Base-by-base conservation (phyloP, 2,113 vertebrate genomes). In the Indicator indicator region DNA sequence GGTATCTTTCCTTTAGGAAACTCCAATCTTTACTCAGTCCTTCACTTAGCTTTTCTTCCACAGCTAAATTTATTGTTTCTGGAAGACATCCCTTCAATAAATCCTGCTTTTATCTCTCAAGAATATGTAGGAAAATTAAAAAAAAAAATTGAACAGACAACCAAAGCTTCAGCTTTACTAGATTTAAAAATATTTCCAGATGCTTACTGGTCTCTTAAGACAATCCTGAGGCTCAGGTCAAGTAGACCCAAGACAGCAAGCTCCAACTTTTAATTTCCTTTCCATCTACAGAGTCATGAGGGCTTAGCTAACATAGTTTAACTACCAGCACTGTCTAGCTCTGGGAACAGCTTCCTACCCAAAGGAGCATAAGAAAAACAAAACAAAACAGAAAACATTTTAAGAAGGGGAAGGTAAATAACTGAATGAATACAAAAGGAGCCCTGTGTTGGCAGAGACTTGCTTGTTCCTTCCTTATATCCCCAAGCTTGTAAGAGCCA, bases 351-450 rank as follows among this genome's bases (percentile, higher is more conserved):
- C 50, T 65, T 88, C 60, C 68, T 28, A 63, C 24, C 15, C n/a
- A 62, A 59, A 76, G 33, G 16, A 74, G 12, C 15, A 40, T 11
- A 50, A 52, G 5, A 46, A 44, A 9, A 23, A 28, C 21, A 26
- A 52, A 52, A 52, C 50, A 52, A 52, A 24, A 24, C 21, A 24
- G 15, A 8, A 21, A 50, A 55, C 23, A 9, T 42, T 70, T 74
- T 12, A 63, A 38, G 16, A 64, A 77, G 60, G 3, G 4, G 3
- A 81, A 80, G 7, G 23, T 54, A 76, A 85, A 65, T 83, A 59
- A 62, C 5, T 2, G 0, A 2, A 9, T 0, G 1, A 36, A 42
- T 19, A 46, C 20, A 36, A 33, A 0, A 30, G 44, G 26, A 85
- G 9, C 33, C 32, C 23, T 44, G 1, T 3, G 13, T 6, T 79